A percentile compares a stretch with the other conserved stretches of the same genome.
Conservation (phyloP, 2,888 invertebrate species). For the Tineola bisselliella region DNA sequence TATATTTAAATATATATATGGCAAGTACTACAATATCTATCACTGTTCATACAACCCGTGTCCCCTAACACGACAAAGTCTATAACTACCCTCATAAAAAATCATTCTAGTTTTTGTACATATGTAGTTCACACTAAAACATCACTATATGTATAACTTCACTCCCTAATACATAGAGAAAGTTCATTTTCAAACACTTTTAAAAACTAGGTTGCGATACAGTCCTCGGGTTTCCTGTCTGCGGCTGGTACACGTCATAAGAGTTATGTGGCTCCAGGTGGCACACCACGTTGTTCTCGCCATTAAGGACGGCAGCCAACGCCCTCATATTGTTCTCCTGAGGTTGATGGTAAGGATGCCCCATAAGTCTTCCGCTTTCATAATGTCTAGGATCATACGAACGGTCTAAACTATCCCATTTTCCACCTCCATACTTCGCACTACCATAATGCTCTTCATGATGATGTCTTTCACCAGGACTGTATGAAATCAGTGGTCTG, state of each 20-base stretch:
- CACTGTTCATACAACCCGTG: slow-evolving; percentile 27
- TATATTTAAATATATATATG: slow-evolving; percentile 54
- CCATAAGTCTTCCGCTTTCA: slow-evolving; percentile 60
- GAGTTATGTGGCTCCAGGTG: slow-evolving; percentile 80
- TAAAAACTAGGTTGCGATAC: slow-evolving; percentile 63
- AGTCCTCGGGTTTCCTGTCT: slow-evolving; percentile 55
- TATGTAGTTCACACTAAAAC: slow-evolving; percentile 17
- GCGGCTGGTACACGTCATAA: slow-evolving; percentile 58
- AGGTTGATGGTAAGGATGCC: slow-evolving; percentile 63
- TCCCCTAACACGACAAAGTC: slow-evolving; percentile 34
- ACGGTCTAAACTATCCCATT: slow-evolving; percentile 64
- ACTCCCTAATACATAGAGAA: neutral
- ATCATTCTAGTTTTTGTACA: slow-evolving; percentile 56
- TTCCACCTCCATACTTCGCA: slow-evolving; percentile 41
- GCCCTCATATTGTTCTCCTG: slow-evolving; percentile 68
- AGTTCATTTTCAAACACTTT: slow-evolving; percentile 24
- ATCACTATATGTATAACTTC: slow-evolving; percentile 27
- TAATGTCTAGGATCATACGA: slow-evolving; percentile 58
- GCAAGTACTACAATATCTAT: slow-evolving; percentile 48
- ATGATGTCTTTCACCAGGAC: slow-evolving; percentile 71
- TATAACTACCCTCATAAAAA: slow-evolving; percentile 59
- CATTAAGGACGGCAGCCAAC: slow-evolving; percentile 82
- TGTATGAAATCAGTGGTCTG: slow-evolving; percentile 81
- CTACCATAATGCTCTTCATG: slow-evolving; percentile 55
- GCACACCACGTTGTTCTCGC: slow-evolving; percentile 86